phyloP scores from a whole-genome alignment of 2,888 invertebrate genomes.

The Imbricaverruca yamaguchii region DNA sequence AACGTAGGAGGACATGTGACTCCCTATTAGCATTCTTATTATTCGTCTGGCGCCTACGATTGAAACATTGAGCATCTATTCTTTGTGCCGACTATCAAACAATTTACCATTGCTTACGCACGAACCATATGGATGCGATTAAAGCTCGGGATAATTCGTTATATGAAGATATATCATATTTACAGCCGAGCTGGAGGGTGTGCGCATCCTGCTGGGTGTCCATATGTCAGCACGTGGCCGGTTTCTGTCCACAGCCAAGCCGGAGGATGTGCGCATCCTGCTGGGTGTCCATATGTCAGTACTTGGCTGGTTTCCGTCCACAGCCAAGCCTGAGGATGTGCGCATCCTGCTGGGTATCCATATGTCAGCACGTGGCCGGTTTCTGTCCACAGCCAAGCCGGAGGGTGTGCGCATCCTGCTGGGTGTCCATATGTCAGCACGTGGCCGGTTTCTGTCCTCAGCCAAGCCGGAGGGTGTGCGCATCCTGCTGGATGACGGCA shows the following conservation, averaged over 20 bases:
- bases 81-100: no score
- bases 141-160: no score
- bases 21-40: no score
- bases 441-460: not conserved
- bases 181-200: conserved; percentile 22
- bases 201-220: conserved; percentile 52
- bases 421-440: conserved; percentile 40
- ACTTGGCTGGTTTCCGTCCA: not conserved
- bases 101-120: no score
- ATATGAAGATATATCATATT: no score
- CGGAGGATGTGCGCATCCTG: conserved; percentile 45
- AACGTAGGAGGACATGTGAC: no score
- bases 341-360: conserved; percentile 49
- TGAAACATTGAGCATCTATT: no score
- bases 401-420: conserved; percentile 48
- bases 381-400: conserved; percentile 22
- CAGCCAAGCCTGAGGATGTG: conserved; percentile 38
- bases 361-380: no score
- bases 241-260: conserved; percentile 19
- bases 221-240: no score
- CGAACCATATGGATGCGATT: no score
- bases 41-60: no score
- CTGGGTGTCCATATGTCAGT: conserved; percentile 44
- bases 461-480: conserved; percentile 42
- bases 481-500: conserved; percentile 51